Percentiles rank a stretch among this genome's conserved stretches.
phyloP scores from a whole-genome alignment of 2,888 invertebrate genomes.

The Pseudanteris insignis region DNA sequence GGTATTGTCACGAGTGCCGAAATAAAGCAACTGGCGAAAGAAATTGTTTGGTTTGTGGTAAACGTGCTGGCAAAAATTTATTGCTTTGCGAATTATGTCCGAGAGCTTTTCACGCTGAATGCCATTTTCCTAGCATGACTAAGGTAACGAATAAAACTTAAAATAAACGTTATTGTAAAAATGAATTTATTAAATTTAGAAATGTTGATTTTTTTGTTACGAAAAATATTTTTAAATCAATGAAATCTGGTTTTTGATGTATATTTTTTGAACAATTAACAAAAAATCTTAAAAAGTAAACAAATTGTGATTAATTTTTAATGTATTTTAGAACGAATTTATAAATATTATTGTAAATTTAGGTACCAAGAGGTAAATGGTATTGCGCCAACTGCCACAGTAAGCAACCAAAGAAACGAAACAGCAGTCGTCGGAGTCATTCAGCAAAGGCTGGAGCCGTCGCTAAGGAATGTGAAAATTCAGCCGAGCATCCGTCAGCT shows the following conservation, averaged over 20 bases:
- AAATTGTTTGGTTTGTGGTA: constrained; percentile 94
- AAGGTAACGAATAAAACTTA: constrained; percentile 71
- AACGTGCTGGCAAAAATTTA: constrained; percentile 75
- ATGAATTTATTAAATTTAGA: too few relatives aligned
- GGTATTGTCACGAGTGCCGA: constrained; percentile 96
- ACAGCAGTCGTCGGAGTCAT: constrained; percentile 65
- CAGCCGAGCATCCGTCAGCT: constrained; percentile 69
- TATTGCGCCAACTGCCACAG: constrained; percentile 88
- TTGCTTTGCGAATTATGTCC: constrained; percentile 91
- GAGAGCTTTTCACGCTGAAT: constrained; percentile 91
- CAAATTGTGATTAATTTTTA: too few relatives aligned
- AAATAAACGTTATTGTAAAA: too few relatives aligned
- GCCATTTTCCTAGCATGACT: constrained; percentile 86
- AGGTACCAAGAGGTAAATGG: constrained; percentile 87
- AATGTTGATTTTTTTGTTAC: too few relatives aligned
- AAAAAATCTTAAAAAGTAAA: too few relatives aligned
- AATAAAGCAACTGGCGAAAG: constrained; percentile 92
- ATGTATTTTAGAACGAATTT: too few relatives aligned
- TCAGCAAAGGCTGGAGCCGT: constrained; percentile 56
- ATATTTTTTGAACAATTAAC: too few relatives aligned
- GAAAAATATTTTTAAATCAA: constrained; percentile 40
- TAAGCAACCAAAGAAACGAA: constrained; percentile 77
- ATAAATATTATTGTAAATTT: too few relatives aligned
- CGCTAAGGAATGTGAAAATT: constrained; percentile 70
- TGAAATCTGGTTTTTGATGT: too few relatives aligned